Evolutionary conservation across 2,888 invertebrate species (phyloP), one percentile per base, ranked within the genome.

Genomic region (Gnatocerus cornutus): DNA sequence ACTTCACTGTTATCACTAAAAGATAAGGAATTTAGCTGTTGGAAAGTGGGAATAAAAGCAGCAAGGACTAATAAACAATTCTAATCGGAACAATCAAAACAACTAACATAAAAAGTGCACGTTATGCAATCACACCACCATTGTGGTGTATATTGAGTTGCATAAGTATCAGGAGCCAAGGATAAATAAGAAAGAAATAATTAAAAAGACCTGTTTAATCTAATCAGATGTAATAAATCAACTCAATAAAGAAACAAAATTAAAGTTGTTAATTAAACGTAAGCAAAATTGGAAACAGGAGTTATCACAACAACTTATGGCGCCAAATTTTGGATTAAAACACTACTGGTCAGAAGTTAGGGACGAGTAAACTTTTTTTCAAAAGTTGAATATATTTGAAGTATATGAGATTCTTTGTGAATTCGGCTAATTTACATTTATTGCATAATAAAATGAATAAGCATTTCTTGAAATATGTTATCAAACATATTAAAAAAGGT

Each of bases 11-110:
- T 53, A 53, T 53, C 53, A 53, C 14, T 53, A 13, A 33, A 33
- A 33, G 33, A 37, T 37, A 53, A 53, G 13, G n/a, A 53, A 37
- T 29, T 53, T 14, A 53, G 37, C 33, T 53, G 27, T 9, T n/a
- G 41, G 12, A 41, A 13, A 53, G 12, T 14, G 29, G 8, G 21
- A 13, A 13, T 14, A 53, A 13, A n/a, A 12, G n/a, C 33, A 53
- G 29, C 53, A 29, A 50, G 10, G 30, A 50, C 29, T 53, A 7
- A 13, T 50, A 50, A 50, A 16, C 48, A 29, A 29, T n/a, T 6
- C n/a, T 6, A 13, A 33, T 6, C 33, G 2, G 33, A 33, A 41
- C 46, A 7, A 46, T 7, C 48, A 29, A 50, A 21, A 50, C 48
- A 50, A 29, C 14, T 13, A 27, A 50, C 10, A 29, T 29, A 8